Evolutionary conservation across 1,140 invertebrate species (phyloP).

Genomic region (Pantala flavescens): DNA sequence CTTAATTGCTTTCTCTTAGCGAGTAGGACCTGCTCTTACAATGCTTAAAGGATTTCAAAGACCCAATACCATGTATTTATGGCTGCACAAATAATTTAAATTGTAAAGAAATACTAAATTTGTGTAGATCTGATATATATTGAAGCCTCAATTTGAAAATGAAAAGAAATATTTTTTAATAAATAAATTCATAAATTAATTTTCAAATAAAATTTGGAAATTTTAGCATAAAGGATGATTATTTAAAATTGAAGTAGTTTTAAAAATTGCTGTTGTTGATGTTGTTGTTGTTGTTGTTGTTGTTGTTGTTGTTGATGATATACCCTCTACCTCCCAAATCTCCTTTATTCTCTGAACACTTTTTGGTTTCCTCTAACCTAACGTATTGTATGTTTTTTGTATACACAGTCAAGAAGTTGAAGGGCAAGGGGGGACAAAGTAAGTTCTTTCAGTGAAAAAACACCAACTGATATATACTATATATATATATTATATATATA

Average conservation of each 20-base stretch:
- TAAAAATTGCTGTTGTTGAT: conserved; percentile 14
- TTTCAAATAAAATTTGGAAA: neutral
- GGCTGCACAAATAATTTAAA: neutral
- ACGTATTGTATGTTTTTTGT: conserved; percentile 15
- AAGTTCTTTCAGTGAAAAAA: conserved; percentile 11
- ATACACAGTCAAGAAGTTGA: conserved; percentile 17
- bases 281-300: conserved; percentile 14
- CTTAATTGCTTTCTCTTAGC: neutral
- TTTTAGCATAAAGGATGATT: neutral
- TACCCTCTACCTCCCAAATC: neutral
- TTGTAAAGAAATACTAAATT: neutral
- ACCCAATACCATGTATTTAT: neutral
- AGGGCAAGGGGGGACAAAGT: conserved; percentile 13
- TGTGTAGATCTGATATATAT: neutral
- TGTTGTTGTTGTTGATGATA: conserved; percentile 10
- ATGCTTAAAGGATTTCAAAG: neutral
- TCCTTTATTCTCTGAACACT: conserved; percentile 13
- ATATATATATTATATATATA: conserved; percentile 2
- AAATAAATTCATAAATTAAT: neutral
- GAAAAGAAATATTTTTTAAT: neutral
- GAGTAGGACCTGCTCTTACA: conserved; percentile 4
- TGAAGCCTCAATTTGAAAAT: neutral
- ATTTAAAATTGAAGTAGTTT: conserved; percentile 8
- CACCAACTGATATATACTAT: conserved; percentile 11
- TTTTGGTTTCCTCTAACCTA: conserved; percentile 15